Evolutionary conservation across 2,888 invertebrate genomes (phyloP), one percentile per base, ranked within the genome.

Genomic region (Cotesia congregata): DNA sequence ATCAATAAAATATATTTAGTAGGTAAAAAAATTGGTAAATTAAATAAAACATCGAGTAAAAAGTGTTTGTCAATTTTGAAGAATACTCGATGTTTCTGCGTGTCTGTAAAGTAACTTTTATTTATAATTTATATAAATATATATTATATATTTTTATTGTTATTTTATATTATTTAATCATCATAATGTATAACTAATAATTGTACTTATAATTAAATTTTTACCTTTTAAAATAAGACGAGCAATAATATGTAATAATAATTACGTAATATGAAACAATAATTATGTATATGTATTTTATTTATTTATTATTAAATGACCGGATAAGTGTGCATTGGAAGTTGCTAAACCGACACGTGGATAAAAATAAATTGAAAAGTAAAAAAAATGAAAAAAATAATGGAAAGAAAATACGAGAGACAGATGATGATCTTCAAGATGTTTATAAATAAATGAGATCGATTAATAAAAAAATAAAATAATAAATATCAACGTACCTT

Each of bases 381-480:
- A 17, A 15, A 64, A 69, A 62, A 64, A 38, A 15, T 60, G 6
- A 41, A 65, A 64, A 41, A 41, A 41, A 9, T 20, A 40, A 39
- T 15, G 61, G 62, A 72, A 65, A 64, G 17, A 62, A 64, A 78
- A 75, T 72, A 67, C 38, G 64, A 41, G 67, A 65, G 70, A 69
- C 69, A 69, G 78, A 77, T 39, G 68, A 59, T 67, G 40, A 76
- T 59, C 71, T 71, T 75, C 71, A 71, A 70, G 70, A 67, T 78
- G 71, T 76, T 20, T 67, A 61, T 67, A 72, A 67, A 76, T 74
- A 73, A 68, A 73, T 76, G 76, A 75, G 77, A 50, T 50, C 78
- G 70, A 64, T 75, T 74, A 74, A 72, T 79, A 76, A 79, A 78
- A 61, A 73, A 76, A 77, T 69, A 68, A 59, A 74, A 76, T 41